Conservation (phyloP, 1,140 invertebrate species). For the Contarinia nasturtii region DNA sequence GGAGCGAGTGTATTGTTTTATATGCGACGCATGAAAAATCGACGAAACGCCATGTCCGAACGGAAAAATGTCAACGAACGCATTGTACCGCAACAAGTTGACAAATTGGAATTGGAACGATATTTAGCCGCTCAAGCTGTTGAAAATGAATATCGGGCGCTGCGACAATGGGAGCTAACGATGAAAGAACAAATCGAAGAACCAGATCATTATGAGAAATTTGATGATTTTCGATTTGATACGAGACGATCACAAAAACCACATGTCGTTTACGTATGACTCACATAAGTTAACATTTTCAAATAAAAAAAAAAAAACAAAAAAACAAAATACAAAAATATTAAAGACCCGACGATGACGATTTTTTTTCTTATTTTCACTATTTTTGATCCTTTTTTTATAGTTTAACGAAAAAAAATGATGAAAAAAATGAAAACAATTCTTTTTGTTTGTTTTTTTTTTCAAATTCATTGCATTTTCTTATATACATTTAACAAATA, state of each 20-base stretch:
- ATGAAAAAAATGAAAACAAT: too few relatives aligned
- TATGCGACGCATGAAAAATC: conserved; percentile 18
- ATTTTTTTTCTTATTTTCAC: too few relatives aligned
- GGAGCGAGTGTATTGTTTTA: conserved; percentile 21
- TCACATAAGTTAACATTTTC: conserved; percentile 2
- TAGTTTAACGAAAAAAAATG: too few relatives aligned
- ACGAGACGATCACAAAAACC: conserved; percentile 6
- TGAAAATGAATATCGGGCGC: conserved; percentile 20
- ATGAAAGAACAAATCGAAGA: conserved; percentile 19
- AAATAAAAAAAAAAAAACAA: too few relatives aligned
- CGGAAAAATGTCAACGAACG: conserved; percentile 19
- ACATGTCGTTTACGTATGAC: conserved; percentile 25
- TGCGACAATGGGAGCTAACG: conserved; percentile 22
- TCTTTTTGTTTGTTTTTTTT: too few relatives aligned
- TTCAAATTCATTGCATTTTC: too few relatives aligned
- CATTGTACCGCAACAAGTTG: conserved; percentile 14
- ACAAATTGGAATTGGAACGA: conserved; percentile 21
- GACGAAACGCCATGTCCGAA: conserved; percentile 17
- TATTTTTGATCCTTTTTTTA: too few relatives aligned
- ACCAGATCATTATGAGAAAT: conserved; percentile 22
- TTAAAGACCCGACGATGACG: too few relatives aligned
- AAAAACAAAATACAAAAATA: too few relatives aligned
- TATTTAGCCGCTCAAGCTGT: conserved; percentile 21
- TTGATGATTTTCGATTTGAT: conserved; percentile 18
- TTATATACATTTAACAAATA: too few relatives aligned